Evolutionary conservation across 1,140 invertebrate genomes (phyloP).

Genomic region (Chlorops oryzae): DNA sequence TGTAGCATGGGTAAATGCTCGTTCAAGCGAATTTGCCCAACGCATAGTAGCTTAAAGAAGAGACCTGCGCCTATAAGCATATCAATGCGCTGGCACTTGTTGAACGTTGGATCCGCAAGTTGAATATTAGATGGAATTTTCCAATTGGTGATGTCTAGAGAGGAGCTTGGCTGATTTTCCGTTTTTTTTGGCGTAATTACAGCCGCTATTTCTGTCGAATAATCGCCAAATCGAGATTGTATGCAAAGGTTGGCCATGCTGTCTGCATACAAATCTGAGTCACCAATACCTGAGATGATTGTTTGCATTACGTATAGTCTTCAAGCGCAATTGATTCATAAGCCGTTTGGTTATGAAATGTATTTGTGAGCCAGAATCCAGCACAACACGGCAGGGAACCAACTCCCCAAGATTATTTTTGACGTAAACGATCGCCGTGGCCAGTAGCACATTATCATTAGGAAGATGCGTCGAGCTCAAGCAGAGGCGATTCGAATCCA

Average conservation of each 20-base stretch:
- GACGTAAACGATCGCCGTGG: slow-evolving; percentile 8
- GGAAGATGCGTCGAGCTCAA: no score
- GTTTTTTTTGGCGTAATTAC: neutral
- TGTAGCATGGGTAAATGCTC: neutral
- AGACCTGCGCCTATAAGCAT: slow-evolving; percentile 26
- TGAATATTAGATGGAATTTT: slow-evolving; percentile 18
- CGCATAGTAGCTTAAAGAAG: neutral
- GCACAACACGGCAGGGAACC: slow-evolving; percentile 3
- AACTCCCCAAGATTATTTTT: slow-evolving; percentile 3
- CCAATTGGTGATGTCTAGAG: slow-evolving; percentile 1
- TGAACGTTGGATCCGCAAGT: slow-evolving; percentile 24
- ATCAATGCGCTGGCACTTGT: slow-evolving; percentile 20
- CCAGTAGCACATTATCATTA: slow-evolving; percentile 11
- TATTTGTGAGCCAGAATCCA: slow-evolving; percentile 12
- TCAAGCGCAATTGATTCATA: neutral
- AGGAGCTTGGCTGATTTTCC: neutral
- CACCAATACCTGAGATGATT: slow-evolving; percentile 4
- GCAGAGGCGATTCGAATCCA: no score
- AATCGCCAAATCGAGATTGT: neutral
- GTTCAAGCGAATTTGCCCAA: neutral
- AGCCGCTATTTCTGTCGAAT: slow-evolving; percentile 13
- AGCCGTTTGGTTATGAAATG: slow-evolving; percentile 6
- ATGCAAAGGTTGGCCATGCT: neutral
- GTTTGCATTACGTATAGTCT: neutral
- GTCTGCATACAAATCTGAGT: neutral